Evolutionary conservation across 2,797 vertebrate species (phyloP).

Genomic region (Molossus molossus): DNA sequence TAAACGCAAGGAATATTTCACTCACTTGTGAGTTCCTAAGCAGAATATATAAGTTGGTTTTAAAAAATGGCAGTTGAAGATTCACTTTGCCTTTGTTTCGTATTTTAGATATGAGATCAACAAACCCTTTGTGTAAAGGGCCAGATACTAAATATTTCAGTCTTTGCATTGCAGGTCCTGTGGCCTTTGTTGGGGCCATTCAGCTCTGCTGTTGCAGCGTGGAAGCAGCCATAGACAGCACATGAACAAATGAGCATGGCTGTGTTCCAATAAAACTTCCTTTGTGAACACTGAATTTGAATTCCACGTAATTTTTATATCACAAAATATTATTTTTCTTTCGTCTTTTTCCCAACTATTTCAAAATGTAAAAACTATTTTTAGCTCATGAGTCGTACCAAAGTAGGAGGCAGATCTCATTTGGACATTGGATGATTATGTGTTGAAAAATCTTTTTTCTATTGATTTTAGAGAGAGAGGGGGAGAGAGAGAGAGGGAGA

Average conservation of each 20-base stretch:
- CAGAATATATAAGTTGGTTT: slow-evolving; percentile 2
- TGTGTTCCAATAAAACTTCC: not conserved
- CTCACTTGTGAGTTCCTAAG: not conserved
- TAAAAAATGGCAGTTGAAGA: not conserved
- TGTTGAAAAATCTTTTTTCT: not conserved
- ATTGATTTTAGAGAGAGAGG: not conserved
- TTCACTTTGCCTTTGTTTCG: slow-evolving; percentile 56
- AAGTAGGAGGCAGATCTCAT: not conserved
- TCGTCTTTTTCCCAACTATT: not conserved
- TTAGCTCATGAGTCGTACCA: not conserved
- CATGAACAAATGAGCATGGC: not conserved
- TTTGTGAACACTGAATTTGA: slow-evolving; percentile 26
- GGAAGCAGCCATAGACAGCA: not conserved
- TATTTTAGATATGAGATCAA: slow-evolving; percentile 32
- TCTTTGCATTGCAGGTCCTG: not conserved
- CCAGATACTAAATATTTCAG: not conserved
- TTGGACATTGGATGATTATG: not conserved
- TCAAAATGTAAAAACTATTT: slow-evolving; percentile 8
- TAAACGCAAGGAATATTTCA: slow-evolving; percentile 24
- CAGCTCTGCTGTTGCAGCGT: not conserved
- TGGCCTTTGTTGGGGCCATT: not conserved
- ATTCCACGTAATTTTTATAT: slow-evolving; percentile 15
- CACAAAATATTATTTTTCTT: slow-evolving; percentile 51
- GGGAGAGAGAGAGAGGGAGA: no score
- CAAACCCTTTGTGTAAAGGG: slow-evolving; percentile 52